Evolutionary conservation across 2,888 invertebrate genomes (phyloP).

Genomic region (Furcula furcula): DNA sequence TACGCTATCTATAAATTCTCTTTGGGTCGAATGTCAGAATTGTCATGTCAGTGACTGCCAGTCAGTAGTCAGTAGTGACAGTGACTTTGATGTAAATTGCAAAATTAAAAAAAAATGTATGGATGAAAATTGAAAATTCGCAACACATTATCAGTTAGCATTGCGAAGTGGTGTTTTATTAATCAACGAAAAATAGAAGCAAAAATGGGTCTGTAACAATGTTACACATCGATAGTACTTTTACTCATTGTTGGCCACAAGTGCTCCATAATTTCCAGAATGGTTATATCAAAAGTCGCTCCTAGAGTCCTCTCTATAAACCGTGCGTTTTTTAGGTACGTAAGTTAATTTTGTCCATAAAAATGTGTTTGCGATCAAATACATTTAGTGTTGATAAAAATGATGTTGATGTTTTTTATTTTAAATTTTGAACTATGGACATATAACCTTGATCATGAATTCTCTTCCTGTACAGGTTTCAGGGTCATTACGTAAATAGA

Average conservation of each 20-base stretch:
- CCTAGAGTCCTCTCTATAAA: constrained; percentile 35
- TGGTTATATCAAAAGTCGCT: constrained; percentile 46
- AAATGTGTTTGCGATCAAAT: too few relatives aligned
- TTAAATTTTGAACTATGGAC: neutral
- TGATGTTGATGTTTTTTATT: too few relatives aligned
- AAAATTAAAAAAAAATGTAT: too few relatives aligned
- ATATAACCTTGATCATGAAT: constrained; percentile 1
- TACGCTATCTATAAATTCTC: too few relatives aligned
- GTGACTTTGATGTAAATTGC: too few relatives aligned
- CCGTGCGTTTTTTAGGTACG: constrained; percentile 41
- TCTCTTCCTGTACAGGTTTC: constrained; percentile 59
- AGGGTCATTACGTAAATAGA: constrained; percentile 79
- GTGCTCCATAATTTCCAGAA: constrained; percentile 26
- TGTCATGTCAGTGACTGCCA: too few relatives aligned
- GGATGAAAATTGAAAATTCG: neutral
- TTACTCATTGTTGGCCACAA: neutral
- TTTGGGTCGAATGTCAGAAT: too few relatives aligned
- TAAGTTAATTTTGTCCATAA: constrained; percentile 1
- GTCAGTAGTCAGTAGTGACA: too few relatives aligned
- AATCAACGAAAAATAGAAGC: constrained; percentile 1
- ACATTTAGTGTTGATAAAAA: too few relatives aligned
- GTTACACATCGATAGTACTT: neutral
- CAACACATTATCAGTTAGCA: neutral
- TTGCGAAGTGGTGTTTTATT: neutral
- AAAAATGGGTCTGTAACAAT: constrained; percentile 9